Base-by-base conservation (phyloP, 2,113 vertebrate species). In the Todiramphus saurophagus region DNA sequence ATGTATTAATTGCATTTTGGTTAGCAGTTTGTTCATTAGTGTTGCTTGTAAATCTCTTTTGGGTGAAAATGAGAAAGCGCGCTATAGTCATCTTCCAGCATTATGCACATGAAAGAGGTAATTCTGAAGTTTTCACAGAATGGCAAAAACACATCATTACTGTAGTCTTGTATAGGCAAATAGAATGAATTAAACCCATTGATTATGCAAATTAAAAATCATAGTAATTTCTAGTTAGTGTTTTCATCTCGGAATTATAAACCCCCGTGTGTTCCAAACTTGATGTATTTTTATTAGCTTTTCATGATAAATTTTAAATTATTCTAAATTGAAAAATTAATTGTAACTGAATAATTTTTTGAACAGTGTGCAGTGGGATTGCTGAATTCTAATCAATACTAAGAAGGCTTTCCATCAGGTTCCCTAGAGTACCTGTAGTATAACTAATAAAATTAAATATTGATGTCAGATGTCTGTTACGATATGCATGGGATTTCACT, bases 391-490 rank as follows among this genome's bases (percentile, higher is more conserved):
- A 78, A 96, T 98, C 96, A 37, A 97, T 98, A 96, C 72, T 20
- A 41, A 95, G 87, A 96, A 93, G 55, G 92, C 79, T 96, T 83
- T 94, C 88, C 79, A 89, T 96, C 95, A 53, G 82, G 69, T 84
- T 94, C 96, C 97, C 89, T 28, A 81, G 94, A 95, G 78, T 90
- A 97, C 77, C 83, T 70, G 82, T 90, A 94, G 97, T 92, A 96
- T 97, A 96, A 96, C 95, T 97, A 97, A 98, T 97, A 97, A 97
- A 96, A 97, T 98, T 96, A 97, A 97, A 91, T 97, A 97, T 92
- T 96, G 97, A 97, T 93, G 94, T 83, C 96, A 95, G 90, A 82
- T 35, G 76, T 93, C 90, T 94, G 96, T 97, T 97, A 97, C 82
- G 9, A 97, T 60, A 83, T 95, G 78, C 82, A 56, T 92, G 90